A percentile compares a stretch with the other conserved stretches of the same genome.
phyloP scores from a whole-genome alignment of 2,888 invertebrate species.

The Plusia festucae region DNA sequence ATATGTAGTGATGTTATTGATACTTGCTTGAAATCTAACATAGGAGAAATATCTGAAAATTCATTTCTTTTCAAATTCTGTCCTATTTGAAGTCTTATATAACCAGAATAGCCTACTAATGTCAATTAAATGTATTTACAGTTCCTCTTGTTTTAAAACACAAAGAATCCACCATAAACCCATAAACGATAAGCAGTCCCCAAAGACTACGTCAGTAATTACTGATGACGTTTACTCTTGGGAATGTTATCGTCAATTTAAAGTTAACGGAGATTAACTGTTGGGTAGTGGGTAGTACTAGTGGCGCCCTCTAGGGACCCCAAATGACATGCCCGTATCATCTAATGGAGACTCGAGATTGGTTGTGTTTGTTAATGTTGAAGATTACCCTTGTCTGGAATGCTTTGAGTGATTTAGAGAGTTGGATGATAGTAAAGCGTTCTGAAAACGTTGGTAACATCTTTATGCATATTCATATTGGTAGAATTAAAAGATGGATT shows the following conservation, averaged over 20 bases:
- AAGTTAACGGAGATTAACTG: constrained; percentile 76
- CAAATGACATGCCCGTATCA: constrained; percentile 56
- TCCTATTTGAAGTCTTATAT: no score
- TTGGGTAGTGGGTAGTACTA: constrained; percentile 62
- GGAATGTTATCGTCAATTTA: constrained; percentile 77
- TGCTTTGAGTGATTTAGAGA: constrained; percentile 14
- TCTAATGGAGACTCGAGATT: constrained; percentile 54
- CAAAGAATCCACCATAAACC: constrained; percentile 18
- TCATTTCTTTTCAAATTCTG: no score
- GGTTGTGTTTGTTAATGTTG: constrained; percentile 31
- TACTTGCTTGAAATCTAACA: no score
- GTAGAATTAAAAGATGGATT: not conserved
- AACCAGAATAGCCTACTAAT: no score
- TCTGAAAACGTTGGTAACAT: not conserved
- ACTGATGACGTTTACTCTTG: constrained; percentile 70
- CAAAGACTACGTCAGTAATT: constrained; percentile 68
- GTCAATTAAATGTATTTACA: no score
- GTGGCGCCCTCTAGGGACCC: constrained; percentile 58
- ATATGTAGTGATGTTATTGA: no score
- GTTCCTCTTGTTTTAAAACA: not conserved
- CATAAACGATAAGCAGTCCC: constrained; percentile 37
- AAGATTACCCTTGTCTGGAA: constrained; percentile 6
- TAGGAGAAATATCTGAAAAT: no score
- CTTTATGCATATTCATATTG: not conserved
- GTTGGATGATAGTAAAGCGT: not conserved